Evolutionary conservation across 2,113 vertebrate genomes (phyloP), one percentile per base, ranked within the genome.

Genomic region (Coptodon rendalli): DNA sequence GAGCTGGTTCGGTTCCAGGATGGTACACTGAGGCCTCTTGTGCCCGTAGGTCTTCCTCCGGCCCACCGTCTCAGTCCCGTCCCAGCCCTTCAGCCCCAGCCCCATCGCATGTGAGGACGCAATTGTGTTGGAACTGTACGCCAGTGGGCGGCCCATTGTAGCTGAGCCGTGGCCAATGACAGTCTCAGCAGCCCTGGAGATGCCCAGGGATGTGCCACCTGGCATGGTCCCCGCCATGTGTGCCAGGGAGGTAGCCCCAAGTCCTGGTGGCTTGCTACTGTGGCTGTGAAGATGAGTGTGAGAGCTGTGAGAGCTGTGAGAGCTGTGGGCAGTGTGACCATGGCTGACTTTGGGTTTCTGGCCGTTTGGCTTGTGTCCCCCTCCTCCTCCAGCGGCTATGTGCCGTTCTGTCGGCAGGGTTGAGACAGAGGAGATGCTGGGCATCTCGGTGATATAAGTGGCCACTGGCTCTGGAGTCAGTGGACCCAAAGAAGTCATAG

Each of bases 61-160:
- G 9, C 98, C 97, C 36, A 98, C 97, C 2, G 96, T 98, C 93
- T 99, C 98, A 2, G 96, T 98, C 89, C 97, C 97, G 12, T 98
- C 98, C 99, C 99, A 99, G 89, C 95, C 97, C 96, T 98, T 99
- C 85, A 96, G 50, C 79, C 95, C 94, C 38, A 93, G 61, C 73
- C 95, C 95, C 90, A 86, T 86, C 2, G 89, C 24, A 57, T 95
- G 91, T 93, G 95, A 84, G 36, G 94, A 63, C 12, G 95, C 95
- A 3, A 97, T 95, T 94, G 97, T 98, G 95, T 98, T 97, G 92
- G 97, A 94, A 56, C 97, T 98, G 95, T 98, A 99, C 12, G 97
- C 97, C 95, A 98, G 82, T 1, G 97, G 97, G 73, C 98, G 98
- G 80, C 93, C 94, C 5, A 97, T 96, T 54, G 94, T 95, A 9